Percentiles rank a stretch among this genome's conserved stretches.
phyloP scores from a whole-genome alignment of 2,888 invertebrate genomes.

The Nomada fucata region DNA sequence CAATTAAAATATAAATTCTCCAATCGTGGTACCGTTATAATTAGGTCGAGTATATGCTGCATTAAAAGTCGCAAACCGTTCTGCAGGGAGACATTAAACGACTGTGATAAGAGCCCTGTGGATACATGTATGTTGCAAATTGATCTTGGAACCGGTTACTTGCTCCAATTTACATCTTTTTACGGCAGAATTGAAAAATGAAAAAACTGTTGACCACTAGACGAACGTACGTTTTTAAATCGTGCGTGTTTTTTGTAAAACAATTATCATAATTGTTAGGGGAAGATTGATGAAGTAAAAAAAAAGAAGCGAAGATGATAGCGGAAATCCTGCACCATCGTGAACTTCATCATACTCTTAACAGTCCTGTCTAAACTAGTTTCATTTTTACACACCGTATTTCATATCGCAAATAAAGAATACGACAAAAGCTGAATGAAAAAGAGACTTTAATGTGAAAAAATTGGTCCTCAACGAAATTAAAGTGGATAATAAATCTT shows the following conservation, averaged over 20 bases:
- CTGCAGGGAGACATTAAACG: background rate
- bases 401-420: too few species aligned
- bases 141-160: constrained; percentile 39
- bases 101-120: constrained; percentile 24
- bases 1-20: constrained; percentile 46
- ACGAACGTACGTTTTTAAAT: background rate
- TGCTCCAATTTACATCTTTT: constrained; percentile 16
- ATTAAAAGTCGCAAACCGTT: constrained; percentile 44
- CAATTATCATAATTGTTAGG: background rate
- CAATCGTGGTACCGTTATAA: constrained; percentile 56
- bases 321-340: background rate
- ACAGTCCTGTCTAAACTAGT: background rate
- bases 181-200: constrained; percentile 7
- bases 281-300: too few species aligned
- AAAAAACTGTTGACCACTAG: background rate
- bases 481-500: too few species aligned
- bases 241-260: background rate
- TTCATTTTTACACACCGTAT: background rate
- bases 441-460: too few species aligned
- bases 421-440: too few species aligned
- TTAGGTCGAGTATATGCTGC: constrained; percentile 36
- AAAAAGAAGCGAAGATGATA: background rate
- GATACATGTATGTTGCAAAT: constrained; percentile 26
- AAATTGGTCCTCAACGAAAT: too few species aligned
- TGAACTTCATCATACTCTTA: background rate